Evolutionary conservation across 2,888 invertebrate genomes (phyloP), one percentile per base, ranked within the genome.

Genomic region (Limnephilus auricula): DNA sequence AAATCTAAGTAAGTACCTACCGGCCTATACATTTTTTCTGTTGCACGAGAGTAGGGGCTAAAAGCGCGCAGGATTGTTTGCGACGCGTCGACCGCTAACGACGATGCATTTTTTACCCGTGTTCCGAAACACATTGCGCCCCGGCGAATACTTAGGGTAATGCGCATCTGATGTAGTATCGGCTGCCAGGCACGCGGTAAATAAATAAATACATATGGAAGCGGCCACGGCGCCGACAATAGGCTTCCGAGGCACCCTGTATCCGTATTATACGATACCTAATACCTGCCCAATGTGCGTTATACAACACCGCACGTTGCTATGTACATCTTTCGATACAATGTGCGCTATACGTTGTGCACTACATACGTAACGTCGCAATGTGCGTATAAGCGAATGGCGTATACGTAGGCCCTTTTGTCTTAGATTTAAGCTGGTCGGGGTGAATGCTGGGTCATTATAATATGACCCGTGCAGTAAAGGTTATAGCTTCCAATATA

Each of bases 141-240:
- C 34, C 80, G 91, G 88, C 78, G 80, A 78, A 92, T 92, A 90
- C 91, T 90, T 90, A 91, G 90, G 80, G 84, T 92, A 91, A 92
- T 92, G 92, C 89, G 90, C 86, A 31, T 87, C 84, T 89, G 91
- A 50, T 84, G 89, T 91, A 79, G 78, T 84, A 13, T 80, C 79
- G 31, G 87, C 18, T 31, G 30, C 50, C 78, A n/a, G 50, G 65
- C 31, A 65, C 30, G 78, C 78, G 87, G 32, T 50, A 34, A 45
- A 50, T 30, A 30, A 50, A 30, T 45, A 65, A 65, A 65, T 65
- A 31, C 30, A n/a, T 6, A 37, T 85, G 85, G 40, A 25, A 18
- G 85, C 25, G 40, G 37, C 31, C 80, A 32, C 82, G 82, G 31
- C 25, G 31, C 25, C 82, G 31, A 37, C 32, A 32, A 10, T 32